Conservation (phyloP, 37 sponge, comb jelly and placozoan species). For the Oopsacas minuta region DNA sequence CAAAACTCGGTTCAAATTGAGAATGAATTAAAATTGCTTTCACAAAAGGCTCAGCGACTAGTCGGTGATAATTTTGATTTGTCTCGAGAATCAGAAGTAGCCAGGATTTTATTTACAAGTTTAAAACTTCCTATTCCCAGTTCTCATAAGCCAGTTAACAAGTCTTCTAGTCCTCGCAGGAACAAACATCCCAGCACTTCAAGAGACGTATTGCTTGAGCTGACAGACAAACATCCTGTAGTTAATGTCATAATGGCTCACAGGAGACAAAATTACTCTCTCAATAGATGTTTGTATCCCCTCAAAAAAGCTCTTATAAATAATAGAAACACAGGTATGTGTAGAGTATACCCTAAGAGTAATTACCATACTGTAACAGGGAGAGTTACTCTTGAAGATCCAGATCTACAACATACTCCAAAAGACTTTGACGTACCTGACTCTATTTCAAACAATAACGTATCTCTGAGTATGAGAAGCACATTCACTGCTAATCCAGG, state of each 20-base stretch:
- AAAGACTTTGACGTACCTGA: slow-evolving; percentile 61
- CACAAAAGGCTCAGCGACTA: slow-evolving; percentile 44
- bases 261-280: slow-evolving; percentile 63
- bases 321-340: slow-evolving; percentile 18
- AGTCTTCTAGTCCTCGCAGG: neutral
- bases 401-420: slow-evolving; percentile 82
- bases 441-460: neutral
- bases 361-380: slow-evolving; percentile 84
- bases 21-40: slow-evolving; percentile 22
- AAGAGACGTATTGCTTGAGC: slow-evolving; percentile 75
- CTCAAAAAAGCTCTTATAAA: slow-evolving; percentile 39
- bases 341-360: slow-evolving; percentile 40
- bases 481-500: slow-evolving; percentile 53
- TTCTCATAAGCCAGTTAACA: neutral
- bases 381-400: slow-evolving; percentile 55
- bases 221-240: slow-evolving; percentile 64
- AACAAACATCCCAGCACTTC: slow-evolving; percentile 67
- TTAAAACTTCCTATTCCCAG: slow-evolving; percentile 46
- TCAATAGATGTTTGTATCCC: slow-evolving; percentile 66
- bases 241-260: slow-evolving; percentile 72
- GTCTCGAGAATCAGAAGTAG: slow-evolving; percentile 70
- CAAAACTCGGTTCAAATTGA: neutral
- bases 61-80: slow-evolving; percentile 58
- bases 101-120: slow-evolving; percentile 69
- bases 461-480: slow-evolving; percentile 60